Base-by-base conservation (phyloP, 2,888 invertebrate species). In the Harpagoxenus sublaevis region DNA sequence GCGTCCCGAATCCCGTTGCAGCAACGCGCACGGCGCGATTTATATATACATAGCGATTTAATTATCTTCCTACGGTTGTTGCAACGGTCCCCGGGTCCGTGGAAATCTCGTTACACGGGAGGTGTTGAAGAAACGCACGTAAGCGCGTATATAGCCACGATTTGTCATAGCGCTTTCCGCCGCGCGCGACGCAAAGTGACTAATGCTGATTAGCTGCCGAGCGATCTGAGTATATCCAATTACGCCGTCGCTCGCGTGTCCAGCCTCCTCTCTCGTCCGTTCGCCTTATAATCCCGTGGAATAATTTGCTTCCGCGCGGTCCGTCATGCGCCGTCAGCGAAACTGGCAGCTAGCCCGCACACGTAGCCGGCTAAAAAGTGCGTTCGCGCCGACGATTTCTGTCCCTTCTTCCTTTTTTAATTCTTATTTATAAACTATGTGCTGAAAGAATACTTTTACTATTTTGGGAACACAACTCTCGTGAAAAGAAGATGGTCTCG, bases 201-300 rank as follows among this genome's bases (percentile, higher is more conserved):
- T 88, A 89, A 88, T 89, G 86, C 90, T 87, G 90, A 90, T 90
- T 90, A 90, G 89, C 87, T 87, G 85, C 87, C 89, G 88, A 89
- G 87, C 87, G 88, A 90, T 90, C 88, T 83, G 84, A 85, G 87
- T 90, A 89, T 88, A 90, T 90, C 90, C 90, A 90, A 90, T 90
- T 90, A 90, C 84, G 86, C 75, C 82, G 84, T 84, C 86, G 86
- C 87, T 87, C 88, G 88, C 90, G 83, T 83, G 90, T 90, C 87
- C 89, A 66, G 62, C 42, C 84, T 86, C 83, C 74, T 78, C 74
- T 78, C 85, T 75, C 84, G 82, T 83, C 66, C 68, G 39, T 51
- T 81, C 86, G 86, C 88, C 88, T 90, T 90, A 88, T 90, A 88
- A 90, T 90, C 90, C 89, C 86, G 90, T 81, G 87, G 90, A 90